Conservation (phyloP, 2,797 vertebrate species). For the Halcyon smyrnensis region DNA sequence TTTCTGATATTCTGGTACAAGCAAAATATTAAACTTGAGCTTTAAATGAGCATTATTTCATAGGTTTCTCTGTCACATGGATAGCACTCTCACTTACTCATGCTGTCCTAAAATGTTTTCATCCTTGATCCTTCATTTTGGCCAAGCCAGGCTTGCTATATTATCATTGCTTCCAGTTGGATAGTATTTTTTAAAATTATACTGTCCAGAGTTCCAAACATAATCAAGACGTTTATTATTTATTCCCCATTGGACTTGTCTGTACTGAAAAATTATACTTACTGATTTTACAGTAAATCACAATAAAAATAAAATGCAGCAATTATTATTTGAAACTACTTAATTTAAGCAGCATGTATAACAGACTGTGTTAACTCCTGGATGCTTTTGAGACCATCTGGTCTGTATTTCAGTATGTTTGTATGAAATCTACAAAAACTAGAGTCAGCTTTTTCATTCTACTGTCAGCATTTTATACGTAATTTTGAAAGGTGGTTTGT, state of each 20-base stretch:
- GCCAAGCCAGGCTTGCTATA: not conserved
- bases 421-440: not conserved
- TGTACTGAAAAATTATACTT: not conserved
- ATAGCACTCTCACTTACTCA: not conserved
- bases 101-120: not conserved
- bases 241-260: not conserved
- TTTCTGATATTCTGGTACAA: not conserved
- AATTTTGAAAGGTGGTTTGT: not conserved
- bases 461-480: not conserved
- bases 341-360: not conserved
- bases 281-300: not conserved
- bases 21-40: not conserved
- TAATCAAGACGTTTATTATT: not conserved
- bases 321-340: not conserved
- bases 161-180: not conserved
- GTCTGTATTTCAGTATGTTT: not conserved
- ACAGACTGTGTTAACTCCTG: not conserved
- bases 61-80: not conserved
- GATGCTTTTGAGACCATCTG: not conserved
- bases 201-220: not conserved
- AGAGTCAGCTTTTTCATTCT: not conserved
- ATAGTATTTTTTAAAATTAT: not conserved
- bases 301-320: not conserved
- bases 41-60: not conserved
- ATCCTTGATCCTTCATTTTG: not conserved